Base-by-base conservation (phyloP, 2,113 vertebrate genomes). In the Halcyon malimbica region DNA sequence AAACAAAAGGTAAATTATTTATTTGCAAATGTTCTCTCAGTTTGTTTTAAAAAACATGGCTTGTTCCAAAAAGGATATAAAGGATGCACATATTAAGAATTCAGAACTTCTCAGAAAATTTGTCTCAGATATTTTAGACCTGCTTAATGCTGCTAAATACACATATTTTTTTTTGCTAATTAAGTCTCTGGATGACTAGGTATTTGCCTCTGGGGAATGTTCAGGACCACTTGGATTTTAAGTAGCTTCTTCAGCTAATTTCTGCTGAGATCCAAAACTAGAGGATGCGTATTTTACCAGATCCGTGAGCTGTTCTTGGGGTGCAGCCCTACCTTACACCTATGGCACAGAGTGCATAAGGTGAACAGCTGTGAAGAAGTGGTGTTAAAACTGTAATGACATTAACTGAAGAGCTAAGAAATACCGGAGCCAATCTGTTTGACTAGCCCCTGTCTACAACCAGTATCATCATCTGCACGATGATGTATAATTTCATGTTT, bases 271-370 rank as follows among this genome's bases (percentile, higher is more conserved):
- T 83, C 5, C n/a, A 6, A 19, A 60, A 28, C 9, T 6, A 25
- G 1, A 2, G 28, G 0, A 1, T 42, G 33, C 6, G 1, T 35
- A 1, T 62, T 53, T 80, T 41, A 50, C 16, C n/a, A 41, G n/a
- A 54, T 60, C 42, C 5, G 2, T 7, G n/a, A 56, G n/a, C 25
- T 3, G 16, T 24, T 56, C 13, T 16, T 63, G 48, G 9, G 17
- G 18, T 5, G 2, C 56, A 28, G 70, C 18, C 44, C n/a, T 41
- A 2, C 75, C 2, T 1, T 42, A 3, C 28, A n/a, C 37, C 15
- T 78, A 9, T 56, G 16, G 5, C 17, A 11, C 6, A 37, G 48
- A 50, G 68, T 2, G 0, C 2, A 0, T 16, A 10, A 64, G 3
- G 1, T 54, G 26, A 6, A 14, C 44, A 54, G 29, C 37, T 26